These are phyloP conservation scores for Cyclura pinguis DNA, from an alignment of 2,797 vertebrate species.

Conservation along the genomic window DNA sequence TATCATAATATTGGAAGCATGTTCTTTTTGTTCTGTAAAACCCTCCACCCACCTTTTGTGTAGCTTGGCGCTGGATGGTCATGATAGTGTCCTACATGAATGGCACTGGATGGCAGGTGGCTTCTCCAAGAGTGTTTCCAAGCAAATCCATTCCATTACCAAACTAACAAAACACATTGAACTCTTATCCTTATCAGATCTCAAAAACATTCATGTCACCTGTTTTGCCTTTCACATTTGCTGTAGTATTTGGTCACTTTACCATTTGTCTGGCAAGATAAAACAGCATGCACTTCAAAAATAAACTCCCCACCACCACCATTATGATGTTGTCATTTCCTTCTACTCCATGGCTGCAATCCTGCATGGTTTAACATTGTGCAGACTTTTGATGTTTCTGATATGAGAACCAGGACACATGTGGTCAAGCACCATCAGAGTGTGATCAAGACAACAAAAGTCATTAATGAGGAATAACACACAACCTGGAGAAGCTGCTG, in stretches of 20 bases:
- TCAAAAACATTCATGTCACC: background rate
- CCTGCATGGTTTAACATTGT: no score
- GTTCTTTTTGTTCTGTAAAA: background rate
- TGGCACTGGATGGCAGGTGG: background rate
- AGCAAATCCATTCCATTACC: background rate
- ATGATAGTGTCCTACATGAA: background rate
- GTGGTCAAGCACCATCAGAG: no score
- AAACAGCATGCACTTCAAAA: background rate
- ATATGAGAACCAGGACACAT: no score
- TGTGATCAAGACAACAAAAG: no score
- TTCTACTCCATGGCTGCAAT: no score
- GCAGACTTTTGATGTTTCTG: no score
- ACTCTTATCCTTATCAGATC: background rate
- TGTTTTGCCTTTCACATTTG: background rate
- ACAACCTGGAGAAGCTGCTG: no score
- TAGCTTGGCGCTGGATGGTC: background rate
- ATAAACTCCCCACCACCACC: background rate
- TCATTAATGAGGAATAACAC: no score
- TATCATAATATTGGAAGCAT: conserved; percentile 5
- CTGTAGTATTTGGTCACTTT: background rate
- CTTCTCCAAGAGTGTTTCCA: background rate
- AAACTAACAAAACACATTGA: background rate
- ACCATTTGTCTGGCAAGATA: background rate
- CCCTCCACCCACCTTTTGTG: background rate
- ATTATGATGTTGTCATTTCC: no score